Base-by-base conservation (phyloP, 1,140 invertebrate species). In the Hestina assimilis region DNA sequence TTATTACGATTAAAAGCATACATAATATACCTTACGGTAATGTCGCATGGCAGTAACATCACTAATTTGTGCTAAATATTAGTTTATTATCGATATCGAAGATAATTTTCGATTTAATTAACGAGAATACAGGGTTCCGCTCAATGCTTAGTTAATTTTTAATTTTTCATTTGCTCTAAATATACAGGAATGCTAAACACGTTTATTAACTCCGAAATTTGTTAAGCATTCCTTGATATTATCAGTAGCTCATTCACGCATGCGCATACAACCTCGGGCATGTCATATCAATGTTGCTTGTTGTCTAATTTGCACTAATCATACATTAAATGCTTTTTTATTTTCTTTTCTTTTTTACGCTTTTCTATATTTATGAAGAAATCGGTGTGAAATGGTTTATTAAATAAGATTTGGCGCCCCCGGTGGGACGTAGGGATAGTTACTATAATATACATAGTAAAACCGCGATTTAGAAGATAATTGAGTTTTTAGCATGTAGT, bases 341-440 rank as follows among this genome's bases (percentile, higher is more conserved):
- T 52, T 69, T 75, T 66, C 23, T 61, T 80, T 69, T 71, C 47
- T 72, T 71, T 68, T 75, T 52, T 70, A 72, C 43, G 55, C 64
- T 66, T 38, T 60, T 57, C 43, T 71, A 60, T 45, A n/a, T 61
- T 60, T 71, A 75, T 75, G 80, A 87, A 86, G 81, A 83, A 87
- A 84, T 84, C 75, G 82, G 84, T 87, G 84, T 87, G 67, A 74
- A 61, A 60, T 72, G 64, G 60, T 70, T 72, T 59, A 52, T 28
- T 59, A 51, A 11, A 59, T 48, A 46, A 69, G 84, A 87, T 87
- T 87, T 87, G 83, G 81, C 84, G 77, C 84, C 79, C 80, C 80
- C 80, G 55, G 72, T 69, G 73, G 72, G 76, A 72, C 66, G 74
- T 82, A 84, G 81, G 79, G n/a, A n/a, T n/a, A n/a, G n/a, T n/a